Conservation (phyloP, 2,888 invertebrate genomes). For the Yponomeuta evonymella region DNA sequence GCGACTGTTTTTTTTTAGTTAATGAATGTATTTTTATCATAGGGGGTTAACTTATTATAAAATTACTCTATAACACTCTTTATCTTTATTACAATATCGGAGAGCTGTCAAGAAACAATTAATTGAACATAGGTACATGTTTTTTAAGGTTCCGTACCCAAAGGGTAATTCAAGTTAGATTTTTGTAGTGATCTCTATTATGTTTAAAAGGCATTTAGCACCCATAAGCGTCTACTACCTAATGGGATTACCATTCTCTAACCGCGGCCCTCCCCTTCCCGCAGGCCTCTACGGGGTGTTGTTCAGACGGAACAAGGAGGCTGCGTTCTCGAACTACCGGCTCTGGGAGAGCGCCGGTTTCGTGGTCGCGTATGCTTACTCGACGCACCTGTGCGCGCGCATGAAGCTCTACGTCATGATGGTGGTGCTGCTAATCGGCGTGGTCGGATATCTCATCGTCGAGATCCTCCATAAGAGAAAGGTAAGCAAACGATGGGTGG, state of each 20-base stretch:
- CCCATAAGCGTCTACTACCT: conserved; percentile 27
- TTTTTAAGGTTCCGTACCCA: too few relatives aligned
- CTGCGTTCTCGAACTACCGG: conserved; percentile 93
- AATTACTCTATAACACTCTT: too few relatives aligned
- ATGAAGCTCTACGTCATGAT: conserved; percentile 92
- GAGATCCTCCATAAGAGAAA: conserved; percentile 90
- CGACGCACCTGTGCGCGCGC: conserved; percentile 88
- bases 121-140: too few relatives aligned
- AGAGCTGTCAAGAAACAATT: too few relatives aligned
- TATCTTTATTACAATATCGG: too few relatives aligned
- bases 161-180: too few relatives aligned
- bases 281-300: conserved; percentile 89
- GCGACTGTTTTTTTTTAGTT: too few relatives aligned
- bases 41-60: too few relatives aligned
- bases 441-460: conserved; percentile 86
- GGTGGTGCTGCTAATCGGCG: conserved; percentile 83
- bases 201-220: too few relatives aligned
- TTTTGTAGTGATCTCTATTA: too few relatives aligned
- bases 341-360: conserved; percentile 94
- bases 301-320: conserved; percentile 92
- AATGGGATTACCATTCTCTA: not conserved
- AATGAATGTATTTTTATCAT: too few relatives aligned
- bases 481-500: conserved; percentile 47
- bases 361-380: conserved; percentile 92
- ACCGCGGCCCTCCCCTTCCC: not conserved